Base-by-base conservation (phyloP, 2,888 invertebrate species). In the Rugalucina vietnamica region DNA sequence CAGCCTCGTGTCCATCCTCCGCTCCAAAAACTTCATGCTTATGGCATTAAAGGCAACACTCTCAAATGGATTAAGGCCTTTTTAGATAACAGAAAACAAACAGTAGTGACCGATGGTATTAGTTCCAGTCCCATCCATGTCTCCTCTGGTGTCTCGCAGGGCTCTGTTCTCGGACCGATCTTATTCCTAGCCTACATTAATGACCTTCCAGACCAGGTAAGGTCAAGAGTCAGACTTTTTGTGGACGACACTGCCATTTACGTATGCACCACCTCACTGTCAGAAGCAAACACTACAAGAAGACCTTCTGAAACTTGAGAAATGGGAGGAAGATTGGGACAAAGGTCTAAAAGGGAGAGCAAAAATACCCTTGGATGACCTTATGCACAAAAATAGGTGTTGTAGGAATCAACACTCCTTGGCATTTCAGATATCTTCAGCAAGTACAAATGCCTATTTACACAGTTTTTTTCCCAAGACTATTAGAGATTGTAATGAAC, bases 81-180 rank as follows among this genome's bases (percentile, higher is more conserved):
- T 50, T 29, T 77, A 14, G 57, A 37, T n/a, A 54, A 57, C 37
- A 37, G 81, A 12, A 21, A 10, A 5, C 81, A 81, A 24, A 49
- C 43, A 49, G 73, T 81, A 14, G 34, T 71, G 0, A 14, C 72
- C 2, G 54, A 81, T 57, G 81, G 76, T 18, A 54, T 14, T n/a
- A 32, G 27, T 37, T 81, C 81, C 24, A 37, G 39, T 8, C 24
- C 32, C 18, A 57, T 76, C 14, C 57, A 29, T 24, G 76, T 81
- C n/a, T 71, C 76, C 32, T 72, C 81, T 14, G 81, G 81, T 29
- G 81, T 76, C 32, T 72, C 71, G 37, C 76, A 81, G 57, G 81
- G 81, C 32, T 57, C 71, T 24, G 76, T 81, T 4, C 76, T 71
- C 34, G 70, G 76, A 18, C 81, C 81, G 8, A 54, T 76, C 18